Percentiles rank a stretch among this genome's conserved stretches.
These are phyloP conservation scores for Temnothorax ravouxi DNA, from an alignment of 2,888 invertebrate species.

Conservation along the genomic window DNA sequence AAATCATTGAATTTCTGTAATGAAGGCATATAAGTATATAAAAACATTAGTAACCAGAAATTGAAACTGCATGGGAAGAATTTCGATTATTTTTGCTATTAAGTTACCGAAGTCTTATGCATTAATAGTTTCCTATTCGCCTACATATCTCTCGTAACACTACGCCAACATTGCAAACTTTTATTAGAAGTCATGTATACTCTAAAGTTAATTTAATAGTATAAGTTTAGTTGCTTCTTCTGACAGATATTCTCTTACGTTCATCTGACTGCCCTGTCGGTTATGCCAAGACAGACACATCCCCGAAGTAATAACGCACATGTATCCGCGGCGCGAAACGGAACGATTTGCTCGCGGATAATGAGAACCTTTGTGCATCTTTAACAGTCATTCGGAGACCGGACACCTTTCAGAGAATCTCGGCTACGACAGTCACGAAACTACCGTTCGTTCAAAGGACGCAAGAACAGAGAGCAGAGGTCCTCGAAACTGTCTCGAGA, in stretches of 20 bases:
- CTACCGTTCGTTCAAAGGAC: constrained; percentile 56
- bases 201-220: not conserved
- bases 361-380: constrained; percentile 68
- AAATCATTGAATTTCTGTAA: not conserved
- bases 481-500: constrained; percentile 83
- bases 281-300: not conserved
- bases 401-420: constrained; percentile 72
- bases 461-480: constrained; percentile 61
- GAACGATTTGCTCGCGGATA: constrained; percentile 70
- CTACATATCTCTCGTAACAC: not conserved
- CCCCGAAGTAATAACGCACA: constrained; percentile 1
- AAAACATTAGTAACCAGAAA: not conserved
- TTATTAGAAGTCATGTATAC: constrained; percentile 6
- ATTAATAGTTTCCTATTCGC: not conserved
- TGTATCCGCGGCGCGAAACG: constrained; percentile 48
- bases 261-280: not conserved
- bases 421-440: constrained; percentile 52
- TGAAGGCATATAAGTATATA: not conserved
- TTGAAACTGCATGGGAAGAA: not conserved
- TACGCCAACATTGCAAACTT: not conserved
- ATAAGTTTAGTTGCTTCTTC: constrained; percentile 13
- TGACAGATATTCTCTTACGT: not conserved
- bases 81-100: not conserved
- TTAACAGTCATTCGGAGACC: constrained; percentile 59
- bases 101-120: not conserved